Conservation (phyloP, 2,797 vertebrate genomes). For the Selene dorsalis region DNA sequence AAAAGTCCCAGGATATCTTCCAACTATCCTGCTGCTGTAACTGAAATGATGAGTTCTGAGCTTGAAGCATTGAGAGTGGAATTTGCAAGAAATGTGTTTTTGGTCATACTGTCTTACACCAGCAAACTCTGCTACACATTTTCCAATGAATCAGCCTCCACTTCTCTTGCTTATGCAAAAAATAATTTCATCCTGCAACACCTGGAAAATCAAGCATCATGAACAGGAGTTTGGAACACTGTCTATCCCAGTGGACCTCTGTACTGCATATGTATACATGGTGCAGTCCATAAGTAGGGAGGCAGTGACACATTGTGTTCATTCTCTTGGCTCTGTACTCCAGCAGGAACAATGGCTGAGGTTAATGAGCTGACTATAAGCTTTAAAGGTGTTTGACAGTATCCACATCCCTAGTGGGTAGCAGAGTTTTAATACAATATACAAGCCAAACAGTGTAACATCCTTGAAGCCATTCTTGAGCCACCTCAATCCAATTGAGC, state of each 20-base stretch:
- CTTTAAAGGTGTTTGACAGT: conserved; percentile 22
- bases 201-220: conserved; percentile 20
- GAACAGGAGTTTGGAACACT: neutral
- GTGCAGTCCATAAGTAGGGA: neutral
- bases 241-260: neutral
- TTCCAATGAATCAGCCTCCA: conserved; percentile 22
- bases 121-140: conserved; percentile 23
- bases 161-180: neutral
- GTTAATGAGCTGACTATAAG: conserved; percentile 17
- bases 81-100: conserved; percentile 33
- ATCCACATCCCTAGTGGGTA: neutral
- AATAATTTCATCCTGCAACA: conserved; percentile 12
- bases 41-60: conserved; percentile 60
- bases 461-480: too few species aligned
- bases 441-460: conserved; percentile 14
- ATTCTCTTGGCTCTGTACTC: conserved; percentile 5
- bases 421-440: neutral
- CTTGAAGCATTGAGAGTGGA: conserved; percentile 22
- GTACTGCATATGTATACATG: neutral
- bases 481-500: conserved; percentile 43
- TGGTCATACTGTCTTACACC: conserved; percentile 25
- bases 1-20: conserved; percentile 70
- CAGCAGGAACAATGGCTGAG: conserved; percentile 14
- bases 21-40: conserved; percentile 51
- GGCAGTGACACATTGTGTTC: neutral